Conservation (phyloP, 2,797 vertebrate species). For the Leptatherina wallacei region DNA sequence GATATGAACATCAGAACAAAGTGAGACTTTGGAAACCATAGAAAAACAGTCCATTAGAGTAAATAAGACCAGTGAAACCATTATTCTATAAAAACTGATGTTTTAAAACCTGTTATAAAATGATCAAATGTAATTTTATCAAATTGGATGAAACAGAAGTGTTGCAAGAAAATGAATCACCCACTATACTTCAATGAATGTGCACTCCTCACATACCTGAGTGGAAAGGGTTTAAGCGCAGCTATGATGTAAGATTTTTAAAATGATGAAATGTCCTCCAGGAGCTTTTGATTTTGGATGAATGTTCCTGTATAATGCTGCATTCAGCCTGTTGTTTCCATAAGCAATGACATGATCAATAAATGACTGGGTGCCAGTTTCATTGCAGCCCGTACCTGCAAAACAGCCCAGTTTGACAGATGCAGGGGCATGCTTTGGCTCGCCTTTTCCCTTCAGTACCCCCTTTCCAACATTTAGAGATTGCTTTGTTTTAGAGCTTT, state of each 20-base stretch:
- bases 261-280: constrained; percentile 1
- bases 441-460: background rate
- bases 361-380: constrained; percentile 13
- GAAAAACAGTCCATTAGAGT: no score
- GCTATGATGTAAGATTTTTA: background rate
- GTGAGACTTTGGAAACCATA: no score
- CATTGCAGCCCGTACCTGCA: background rate
- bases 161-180: background rate
- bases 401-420: constrained; percentile 12
- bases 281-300: background rate
- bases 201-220: background rate
- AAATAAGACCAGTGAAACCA: no score
- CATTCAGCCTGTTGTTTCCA: constrained; percentile 15
- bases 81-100: no score
- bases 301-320: background rate
- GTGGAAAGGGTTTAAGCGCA: background rate
- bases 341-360: constrained; percentile 1
- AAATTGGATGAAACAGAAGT: background rate
- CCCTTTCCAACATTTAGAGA: background rate
- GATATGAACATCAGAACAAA: no score
- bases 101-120: background rate
- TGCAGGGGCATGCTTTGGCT: background rate
- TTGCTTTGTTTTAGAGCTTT: background rate
- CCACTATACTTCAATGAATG: background rate
- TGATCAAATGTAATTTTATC: background rate